Percentiles rank a stretch among this genome's conserved stretches.
These are phyloP conservation scores for Pantala flavescens DNA, from an alignment of 1,140 invertebrate species.

Conservation along the genomic window DNA sequence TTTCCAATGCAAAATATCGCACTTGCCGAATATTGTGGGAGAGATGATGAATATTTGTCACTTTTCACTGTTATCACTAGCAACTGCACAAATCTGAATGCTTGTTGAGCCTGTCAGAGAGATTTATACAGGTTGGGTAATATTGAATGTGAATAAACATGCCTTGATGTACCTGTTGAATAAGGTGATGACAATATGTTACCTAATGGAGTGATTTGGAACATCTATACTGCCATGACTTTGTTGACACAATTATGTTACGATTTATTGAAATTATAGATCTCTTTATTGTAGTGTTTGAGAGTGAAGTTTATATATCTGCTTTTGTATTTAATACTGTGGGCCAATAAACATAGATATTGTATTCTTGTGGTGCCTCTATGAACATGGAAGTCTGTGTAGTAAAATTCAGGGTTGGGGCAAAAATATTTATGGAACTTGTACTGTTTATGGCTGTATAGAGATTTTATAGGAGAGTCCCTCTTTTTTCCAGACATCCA, in stretches of 20 bases:
- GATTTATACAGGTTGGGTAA: too few species aligned
- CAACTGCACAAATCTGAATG: too few species aligned
- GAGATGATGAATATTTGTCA: too few species aligned
- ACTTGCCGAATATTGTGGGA: too few species aligned
- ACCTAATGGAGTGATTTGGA: not conserved
- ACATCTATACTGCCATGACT: not conserved
- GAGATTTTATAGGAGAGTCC: not conserved
- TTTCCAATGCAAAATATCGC: not conserved
- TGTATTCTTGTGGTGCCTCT: not conserved
- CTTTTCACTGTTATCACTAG: too few species aligned
- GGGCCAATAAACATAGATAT: not conserved
- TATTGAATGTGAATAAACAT: too few species aligned
- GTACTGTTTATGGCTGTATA: not conserved
- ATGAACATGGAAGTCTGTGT: not conserved
- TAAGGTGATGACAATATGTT: too few species aligned
- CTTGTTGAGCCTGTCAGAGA: too few species aligned
- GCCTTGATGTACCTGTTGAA: too few species aligned
- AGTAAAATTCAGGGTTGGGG: not conserved
- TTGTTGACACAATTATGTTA: not conserved
- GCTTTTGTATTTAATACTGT: not conserved
- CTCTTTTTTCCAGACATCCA: not conserved
- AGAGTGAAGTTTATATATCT: not conserved
- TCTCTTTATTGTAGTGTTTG: not conserved
- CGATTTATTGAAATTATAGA: not conserved
- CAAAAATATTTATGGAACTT: not conserved